Percentiles rank a stretch among this genome's conserved stretches.
phyloP scores from a whole-genome alignment of 1,140 invertebrate species.

The Drosophila lacertosa region DNA sequence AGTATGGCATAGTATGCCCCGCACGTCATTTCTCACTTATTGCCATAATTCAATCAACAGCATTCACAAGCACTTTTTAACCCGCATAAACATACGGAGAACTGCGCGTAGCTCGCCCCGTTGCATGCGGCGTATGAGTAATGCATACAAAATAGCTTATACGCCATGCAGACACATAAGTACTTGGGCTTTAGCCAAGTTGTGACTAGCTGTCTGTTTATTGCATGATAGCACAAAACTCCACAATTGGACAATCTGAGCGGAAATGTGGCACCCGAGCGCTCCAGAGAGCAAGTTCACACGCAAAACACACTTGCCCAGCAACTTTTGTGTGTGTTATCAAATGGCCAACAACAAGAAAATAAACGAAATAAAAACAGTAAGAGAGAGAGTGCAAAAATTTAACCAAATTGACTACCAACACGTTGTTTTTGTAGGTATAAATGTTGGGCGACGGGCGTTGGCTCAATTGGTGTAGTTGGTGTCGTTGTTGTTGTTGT shows the following conservation, averaged over 20 bases:
- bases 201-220: constrained; percentile 26
- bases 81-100: constrained; percentile 2
- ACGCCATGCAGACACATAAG: constrained; percentile 28
- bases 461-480: constrained; percentile 31
- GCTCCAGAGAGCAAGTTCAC: constrained; percentile 22
- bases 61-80: constrained; percentile 13
- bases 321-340: constrained; percentile 42
- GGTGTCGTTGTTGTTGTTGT: neutral
- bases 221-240: constrained; percentile 36
- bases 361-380: constrained; percentile 16
- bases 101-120: neutral
- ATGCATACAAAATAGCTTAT: constrained; percentile 52
- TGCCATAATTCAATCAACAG: constrained; percentile 15
- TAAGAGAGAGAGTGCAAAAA: constrained; percentile 36
- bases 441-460: constrained; percentile 30
- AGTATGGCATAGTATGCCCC: neutral
- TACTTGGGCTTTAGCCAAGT: constrained; percentile 16
- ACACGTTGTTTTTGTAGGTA: constrained; percentile 39
- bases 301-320: constrained; percentile 41
- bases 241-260: constrained; percentile 25
- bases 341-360: constrained; percentile 38
- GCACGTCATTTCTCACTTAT: neutral
- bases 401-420: constrained; percentile 62
- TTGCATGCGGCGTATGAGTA: constrained; percentile 34
- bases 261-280: constrained; percentile 15